A percentile compares a stretch with the other conserved stretches of the same genome.
Evolutionary conservation across 2,113 vertebrate species (phyloP).

Genomic region (Protobothrops mucrosquamatus): DNA sequence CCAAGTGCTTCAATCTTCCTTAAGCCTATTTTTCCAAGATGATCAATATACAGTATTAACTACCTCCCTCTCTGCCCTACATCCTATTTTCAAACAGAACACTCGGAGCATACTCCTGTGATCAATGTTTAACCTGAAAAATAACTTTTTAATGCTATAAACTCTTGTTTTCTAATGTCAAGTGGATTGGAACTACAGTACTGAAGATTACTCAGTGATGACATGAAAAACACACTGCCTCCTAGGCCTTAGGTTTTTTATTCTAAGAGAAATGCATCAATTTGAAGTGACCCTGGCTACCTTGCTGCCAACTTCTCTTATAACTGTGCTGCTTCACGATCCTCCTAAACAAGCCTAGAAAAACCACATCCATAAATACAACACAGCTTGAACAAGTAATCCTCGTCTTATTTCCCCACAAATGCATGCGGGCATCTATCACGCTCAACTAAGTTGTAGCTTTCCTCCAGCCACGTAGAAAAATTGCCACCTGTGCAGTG

Average conservation of each 20-base stretch:
- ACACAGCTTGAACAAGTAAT: neutral
- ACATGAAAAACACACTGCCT: neutral
- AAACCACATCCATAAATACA: neutral
- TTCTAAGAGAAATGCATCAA: neutral
- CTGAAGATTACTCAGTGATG: neutral
- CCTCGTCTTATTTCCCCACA: neutral
- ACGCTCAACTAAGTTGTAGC: neutral
- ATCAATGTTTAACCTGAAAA: neutral
- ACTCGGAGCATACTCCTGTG: neutral
- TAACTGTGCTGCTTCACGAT: neutral
- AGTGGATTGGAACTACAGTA: neutral
- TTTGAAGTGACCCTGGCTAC: neutral
- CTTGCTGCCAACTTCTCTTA: neutral
- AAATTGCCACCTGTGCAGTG: neutral
- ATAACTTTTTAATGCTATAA: neutral
- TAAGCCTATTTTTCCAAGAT: neutral
- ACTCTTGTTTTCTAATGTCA: neutral
- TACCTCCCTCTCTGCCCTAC: neutral
- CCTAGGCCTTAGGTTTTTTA: neutral
- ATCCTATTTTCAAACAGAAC: conserved; percentile 8
- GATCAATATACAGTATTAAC: neutral
- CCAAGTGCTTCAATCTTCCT: neutral
- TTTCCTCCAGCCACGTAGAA: neutral
- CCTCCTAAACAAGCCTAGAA: neutral
- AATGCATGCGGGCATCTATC: neutral